A percentile compares a stretch with the other conserved stretches of the same genome.
phyloP scores from a whole-genome alignment of 2,113 vertebrate species.

The Reinhardtius hippoglossoides region DNA sequence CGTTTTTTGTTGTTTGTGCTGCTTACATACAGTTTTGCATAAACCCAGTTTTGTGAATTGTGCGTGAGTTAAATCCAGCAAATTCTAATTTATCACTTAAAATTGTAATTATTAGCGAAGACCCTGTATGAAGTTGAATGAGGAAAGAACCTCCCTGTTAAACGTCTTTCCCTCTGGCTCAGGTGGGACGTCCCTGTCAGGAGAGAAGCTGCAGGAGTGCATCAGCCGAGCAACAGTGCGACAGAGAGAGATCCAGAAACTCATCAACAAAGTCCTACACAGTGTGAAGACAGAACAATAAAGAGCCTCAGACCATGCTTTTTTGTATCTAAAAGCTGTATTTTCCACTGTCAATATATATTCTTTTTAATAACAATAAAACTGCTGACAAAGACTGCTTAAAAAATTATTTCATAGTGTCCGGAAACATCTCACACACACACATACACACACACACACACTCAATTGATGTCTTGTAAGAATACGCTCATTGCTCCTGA shows the following conservation, averaged over 20 bases:
- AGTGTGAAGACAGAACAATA: constrained; percentile 85
- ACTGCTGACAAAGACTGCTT: constrained; percentile 86
- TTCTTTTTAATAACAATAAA: constrained; percentile 87
- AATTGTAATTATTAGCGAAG: too few species aligned
- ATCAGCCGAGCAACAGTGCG: constrained; percentile 88
- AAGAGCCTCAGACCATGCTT: constrained; percentile 54
- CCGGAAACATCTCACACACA: constrained; percentile 78
- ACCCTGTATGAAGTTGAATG: too few species aligned
- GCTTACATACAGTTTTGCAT: too few species aligned
- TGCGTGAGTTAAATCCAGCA: too few species aligned
- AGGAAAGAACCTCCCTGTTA: background rate
- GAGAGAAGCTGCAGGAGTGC: constrained; percentile 93
- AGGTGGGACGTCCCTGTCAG: constrained; percentile 92
- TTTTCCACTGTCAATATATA: constrained; percentile 89
- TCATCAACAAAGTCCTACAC: constrained; percentile 88
- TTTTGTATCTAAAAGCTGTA: constrained; percentile 86
- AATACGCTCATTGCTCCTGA: constrained; percentile 79
- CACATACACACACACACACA: constrained; percentile 55
- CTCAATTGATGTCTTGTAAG: constrained; percentile 69
- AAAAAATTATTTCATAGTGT: constrained; percentile 84
- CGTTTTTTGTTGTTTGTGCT: too few species aligned
- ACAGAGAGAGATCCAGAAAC: constrained; percentile 90
- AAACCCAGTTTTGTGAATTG: too few species aligned
- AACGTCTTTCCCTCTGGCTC: constrained; percentile 6
- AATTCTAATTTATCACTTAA: too few species aligned